Evolutionary conservation across 2,113 vertebrate genomes (phyloP).

Genomic region (Elephantulus edwardii): DNA sequence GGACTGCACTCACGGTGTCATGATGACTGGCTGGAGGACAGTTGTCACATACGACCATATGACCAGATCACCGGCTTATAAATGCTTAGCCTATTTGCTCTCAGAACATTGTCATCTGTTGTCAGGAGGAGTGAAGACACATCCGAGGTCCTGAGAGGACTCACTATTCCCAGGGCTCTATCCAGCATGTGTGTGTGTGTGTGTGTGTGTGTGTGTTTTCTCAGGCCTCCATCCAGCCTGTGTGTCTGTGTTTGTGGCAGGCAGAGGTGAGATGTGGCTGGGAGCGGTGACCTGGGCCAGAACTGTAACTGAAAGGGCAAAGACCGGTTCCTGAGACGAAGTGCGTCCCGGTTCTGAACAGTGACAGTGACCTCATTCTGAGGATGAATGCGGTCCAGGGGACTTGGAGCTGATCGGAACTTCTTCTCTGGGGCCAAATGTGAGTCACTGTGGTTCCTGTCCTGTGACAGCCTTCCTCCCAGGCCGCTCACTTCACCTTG

Average conservation of each 20-base stretch:
- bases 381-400: conserved; percentile 18
- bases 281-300: fast-evolving
- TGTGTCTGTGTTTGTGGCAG: not conserved
- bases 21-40: fast-evolving
- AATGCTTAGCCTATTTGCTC: not conserved
- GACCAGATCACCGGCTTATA: fast-evolving
- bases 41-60: fast-evolving
- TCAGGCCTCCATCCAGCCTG: not conserved
- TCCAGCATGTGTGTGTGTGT: not conserved
- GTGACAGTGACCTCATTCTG: conserved; percentile 52
- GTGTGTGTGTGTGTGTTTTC: not conserved
- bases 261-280: fast-evolving
- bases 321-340: not conserved
- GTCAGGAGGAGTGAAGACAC: not conserved
- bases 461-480: not conserved
- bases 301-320: not conserved
- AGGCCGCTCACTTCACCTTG: conserved; percentile 35
- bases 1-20: not conserved
- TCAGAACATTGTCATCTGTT: not conserved
- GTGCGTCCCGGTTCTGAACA: not conserved
- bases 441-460: conserved; percentile 64
- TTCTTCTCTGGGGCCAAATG: conserved; percentile 29
- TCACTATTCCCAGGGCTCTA: not conserved
- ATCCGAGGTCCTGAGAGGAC: not conserved
- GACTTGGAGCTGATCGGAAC: not conserved